Evolutionary conservation across 2,113 vertebrate genomes (phyloP).

Genomic region (Nesogale talazaci): DNA sequence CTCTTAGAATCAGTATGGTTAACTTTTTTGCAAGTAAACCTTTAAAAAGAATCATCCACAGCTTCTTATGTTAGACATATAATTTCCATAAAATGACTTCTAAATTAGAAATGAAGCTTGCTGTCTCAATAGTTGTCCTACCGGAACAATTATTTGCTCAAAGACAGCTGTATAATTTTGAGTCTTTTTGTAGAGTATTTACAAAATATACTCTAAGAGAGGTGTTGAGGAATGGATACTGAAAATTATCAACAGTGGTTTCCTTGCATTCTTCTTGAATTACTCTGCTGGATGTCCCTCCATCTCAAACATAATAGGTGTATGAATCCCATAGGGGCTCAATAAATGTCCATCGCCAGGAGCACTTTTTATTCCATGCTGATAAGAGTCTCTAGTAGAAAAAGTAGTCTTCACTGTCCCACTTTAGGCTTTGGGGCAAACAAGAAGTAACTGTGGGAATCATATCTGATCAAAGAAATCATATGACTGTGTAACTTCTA

Average conservation of each 20-base stretch:
- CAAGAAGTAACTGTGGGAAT: constrained; percentile 53
- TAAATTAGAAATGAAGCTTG: constrained; percentile 28
- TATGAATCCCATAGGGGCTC: neutral
- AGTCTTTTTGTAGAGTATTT: neutral
- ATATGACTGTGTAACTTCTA: constrained; percentile 21
- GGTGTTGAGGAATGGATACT: neutral
- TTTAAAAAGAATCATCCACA: neutral
- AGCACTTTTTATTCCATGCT: constrained; percentile 31
- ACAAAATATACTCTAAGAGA: neutral
- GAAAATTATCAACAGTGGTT: neutral
- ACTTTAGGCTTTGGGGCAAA: constrained; percentile 1
- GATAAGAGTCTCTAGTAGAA: neutral
- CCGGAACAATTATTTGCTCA: neutral
- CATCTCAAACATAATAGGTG: neutral
- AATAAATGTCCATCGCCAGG: neutral
- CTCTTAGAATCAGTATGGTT: neutral
- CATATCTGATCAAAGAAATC: constrained; percentile 22
- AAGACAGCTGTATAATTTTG: constrained; percentile 13
- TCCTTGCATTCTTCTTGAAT: neutral
- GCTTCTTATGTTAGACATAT: neutral
- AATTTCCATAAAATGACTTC: constrained; percentile 47
- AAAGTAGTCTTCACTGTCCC: neutral
- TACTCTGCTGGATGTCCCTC: neutral
- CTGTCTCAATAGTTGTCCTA: neutral
- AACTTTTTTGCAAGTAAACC: neutral